These are phyloP conservation scores for Cirrhinus mrigala DNA, from an alignment of 2,797 vertebrate species.

Conservation along the genomic window DNA sequence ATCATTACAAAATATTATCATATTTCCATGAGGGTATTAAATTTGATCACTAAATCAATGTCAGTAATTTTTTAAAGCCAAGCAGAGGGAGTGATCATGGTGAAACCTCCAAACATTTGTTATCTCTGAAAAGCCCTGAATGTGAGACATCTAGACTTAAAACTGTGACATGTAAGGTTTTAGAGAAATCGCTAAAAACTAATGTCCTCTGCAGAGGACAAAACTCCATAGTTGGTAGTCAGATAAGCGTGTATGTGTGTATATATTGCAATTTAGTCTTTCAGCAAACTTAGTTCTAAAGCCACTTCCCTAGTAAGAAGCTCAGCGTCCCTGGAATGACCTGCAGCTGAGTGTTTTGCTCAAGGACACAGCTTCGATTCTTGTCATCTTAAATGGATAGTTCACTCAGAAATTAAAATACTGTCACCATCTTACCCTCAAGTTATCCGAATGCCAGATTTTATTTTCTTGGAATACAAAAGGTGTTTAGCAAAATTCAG, in stretches of 20 bases:
- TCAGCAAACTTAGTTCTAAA: slow-evolving; percentile 13
- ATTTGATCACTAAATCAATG: too few species aligned
- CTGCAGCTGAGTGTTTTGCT: slow-evolving; percentile 7
- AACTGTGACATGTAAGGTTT: too few species aligned
- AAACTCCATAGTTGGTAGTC: too few species aligned
- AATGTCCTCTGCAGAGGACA: too few species aligned
- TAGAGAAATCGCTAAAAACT: too few species aligned
- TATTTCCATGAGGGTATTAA: too few species aligned
- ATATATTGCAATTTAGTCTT: slow-evolving; percentile 4
- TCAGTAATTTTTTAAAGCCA: too few species aligned
- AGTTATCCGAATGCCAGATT: neutral
- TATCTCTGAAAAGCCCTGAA: too few species aligned
- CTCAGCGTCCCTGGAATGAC: slow-evolving; percentile 7
- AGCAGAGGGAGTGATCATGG: too few species aligned
- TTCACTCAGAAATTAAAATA: slow-evolving; percentile 13
- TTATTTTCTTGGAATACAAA: neutral
- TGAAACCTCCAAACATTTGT: too few species aligned
- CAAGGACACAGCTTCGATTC: slow-evolving; percentile 16
- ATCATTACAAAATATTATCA: too few species aligned
- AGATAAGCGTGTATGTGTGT: neutral
- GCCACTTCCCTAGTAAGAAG: neutral
- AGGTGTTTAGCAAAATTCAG: neutral
- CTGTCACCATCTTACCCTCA: neutral
- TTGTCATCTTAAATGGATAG: slow-evolving; percentile 6
- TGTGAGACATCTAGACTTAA: too few species aligned